Evolutionary conservation across 2,113 vertebrate species (phyloP), one percentile per base, ranked within the genome.

Genomic region (Osmerus mordax): DNA sequence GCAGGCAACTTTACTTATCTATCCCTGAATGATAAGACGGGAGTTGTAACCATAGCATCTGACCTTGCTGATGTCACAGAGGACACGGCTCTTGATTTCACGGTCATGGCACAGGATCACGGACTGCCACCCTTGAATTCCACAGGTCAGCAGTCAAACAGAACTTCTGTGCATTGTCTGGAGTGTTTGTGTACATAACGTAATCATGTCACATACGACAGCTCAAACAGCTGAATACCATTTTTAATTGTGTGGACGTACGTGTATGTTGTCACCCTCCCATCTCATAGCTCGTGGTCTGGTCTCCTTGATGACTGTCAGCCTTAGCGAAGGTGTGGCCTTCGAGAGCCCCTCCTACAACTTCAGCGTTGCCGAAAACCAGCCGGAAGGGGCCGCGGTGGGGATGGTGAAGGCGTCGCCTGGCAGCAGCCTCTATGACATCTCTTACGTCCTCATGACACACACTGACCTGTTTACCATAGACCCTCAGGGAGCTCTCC

Each of bases 301-400:
- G 41, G 70, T 94, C 53, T 72, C 83, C n/a, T 69, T 95, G 79
- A 76, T 84, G 83, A 54, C 69, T 0, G 65, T 65, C 3, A 81
- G 84, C 29, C 51, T 74, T 16, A 67, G 51, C 1, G 92, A 92
- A 0, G 47, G 47, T 0, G 71, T 93, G 75, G 47, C 13, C 32
- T 95, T 95, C 41, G 52, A 71, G 16, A 89, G 29, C 56, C 76
- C 87, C 83, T 88, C 73, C 81, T 95, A 94, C 9, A 84, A 84
- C 83, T 95, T 93, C 86, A 89, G 78, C 36, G 2, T 92, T 0
- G 54, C 63, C 5, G 94, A 95, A 76, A 82, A 89, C 0, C 23
- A 85, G 60, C 74, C 78, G 0, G 3, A 4, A 1, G 5, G 29
- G 29, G 29, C 5, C 29, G 0, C 2, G 1, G 87, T 94, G 69